Evolutionary conservation across 2,888 invertebrate genomes (phyloP), one percentile per base, ranked within the genome.

Genomic region (Crioceris asparagi): DNA sequence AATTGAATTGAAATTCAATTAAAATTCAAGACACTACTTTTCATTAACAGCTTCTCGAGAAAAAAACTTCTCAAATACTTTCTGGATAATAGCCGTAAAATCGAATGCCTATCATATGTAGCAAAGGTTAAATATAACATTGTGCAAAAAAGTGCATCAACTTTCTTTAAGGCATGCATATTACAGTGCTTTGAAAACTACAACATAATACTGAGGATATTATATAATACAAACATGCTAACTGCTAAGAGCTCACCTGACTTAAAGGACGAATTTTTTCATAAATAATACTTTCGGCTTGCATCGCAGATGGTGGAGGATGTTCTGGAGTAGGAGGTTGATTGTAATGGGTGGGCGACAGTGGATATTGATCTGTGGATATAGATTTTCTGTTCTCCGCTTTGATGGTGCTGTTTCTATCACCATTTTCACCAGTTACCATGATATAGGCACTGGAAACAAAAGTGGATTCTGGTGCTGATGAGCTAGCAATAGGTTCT

Each of bases 291-390:
- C 77, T 79, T 65, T 88, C 85, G 0, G 93, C 92, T 51, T 90
- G 87, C 54, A 77, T 73, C 3, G 92, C 88, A 7, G 88, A 82
- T 0, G 93, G 93, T 2, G 93, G 92, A 3, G 92, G 91, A 66
- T 91, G 91, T 52, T 92, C 91, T 0, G 92, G 92, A 8, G 92
- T 93, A 7, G 92, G 88, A 8, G 92, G 91, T 64, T 92, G 91
- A 35, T 79, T 75, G 55, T 91, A 91, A 59, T 88, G 85, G 32
- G 88, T 86, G 14, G 92, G 92, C 50, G 88, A 90, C 51, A 85
- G 68, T 0, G 92, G 92, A 52, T 72, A 59, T 60, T 65, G 49
- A 21, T 46, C 43, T 18, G 41, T 44, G 30, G 39, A 46, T 16
- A 47, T 36, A n/a, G 44, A 39, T 35, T 41, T 49, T 36, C 43